These are phyloP conservation scores for Promerops cafer DNA, from an alignment of 2,113 vertebrate genomes.

Conservation along the genomic window DNA sequence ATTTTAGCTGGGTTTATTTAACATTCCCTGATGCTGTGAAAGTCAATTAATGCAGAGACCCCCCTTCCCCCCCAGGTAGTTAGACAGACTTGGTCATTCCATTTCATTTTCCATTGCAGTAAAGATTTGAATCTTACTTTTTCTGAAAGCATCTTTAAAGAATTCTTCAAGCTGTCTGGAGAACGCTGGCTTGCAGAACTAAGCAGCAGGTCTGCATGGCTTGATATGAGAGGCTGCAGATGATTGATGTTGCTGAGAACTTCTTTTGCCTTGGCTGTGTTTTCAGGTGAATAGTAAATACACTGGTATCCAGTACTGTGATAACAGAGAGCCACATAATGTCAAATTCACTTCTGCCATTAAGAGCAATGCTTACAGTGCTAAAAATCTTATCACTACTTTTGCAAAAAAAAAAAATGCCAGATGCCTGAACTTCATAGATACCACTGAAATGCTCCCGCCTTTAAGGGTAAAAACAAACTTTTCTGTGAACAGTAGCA, in stretches of 20 bases:
- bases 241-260: slow-evolving; percentile 90
- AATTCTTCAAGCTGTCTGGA: slow-evolving; percentile 83
- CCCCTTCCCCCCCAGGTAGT: not conserved
- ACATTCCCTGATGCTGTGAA: slow-evolving; percentile 43
- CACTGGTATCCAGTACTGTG: slow-evolving; percentile 95
- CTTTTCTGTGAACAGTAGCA: not conserved
- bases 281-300: slow-evolving; percentile 98
- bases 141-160: slow-evolving; percentile 93
- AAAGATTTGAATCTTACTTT: slow-evolving; percentile 83
- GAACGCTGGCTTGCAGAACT: slow-evolving; percentile 87
- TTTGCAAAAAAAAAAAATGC: not conserved
- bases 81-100: slow-evolving; percentile 31
- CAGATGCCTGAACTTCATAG: not conserved
- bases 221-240: slow-evolving; percentile 89
- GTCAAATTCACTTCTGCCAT: not conserved
- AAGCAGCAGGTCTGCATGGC: slow-evolving; percentile 88
- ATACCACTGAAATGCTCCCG: not conserved
- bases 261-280: slow-evolving; percentile 94
- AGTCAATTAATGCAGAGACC: not conserved
- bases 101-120: slow-evolving; percentile 31
- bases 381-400: not conserved
- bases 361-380: not conserved
- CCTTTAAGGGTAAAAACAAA: not conserved
- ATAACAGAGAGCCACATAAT: slow-evolving; percentile 3
- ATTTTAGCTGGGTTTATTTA: slow-evolving; percentile 34